These are phyloP conservation scores for Trichonephila inaurata DNA, from an alignment of 1,140 invertebrate genomes.

Conservation along the genomic window DNA sequence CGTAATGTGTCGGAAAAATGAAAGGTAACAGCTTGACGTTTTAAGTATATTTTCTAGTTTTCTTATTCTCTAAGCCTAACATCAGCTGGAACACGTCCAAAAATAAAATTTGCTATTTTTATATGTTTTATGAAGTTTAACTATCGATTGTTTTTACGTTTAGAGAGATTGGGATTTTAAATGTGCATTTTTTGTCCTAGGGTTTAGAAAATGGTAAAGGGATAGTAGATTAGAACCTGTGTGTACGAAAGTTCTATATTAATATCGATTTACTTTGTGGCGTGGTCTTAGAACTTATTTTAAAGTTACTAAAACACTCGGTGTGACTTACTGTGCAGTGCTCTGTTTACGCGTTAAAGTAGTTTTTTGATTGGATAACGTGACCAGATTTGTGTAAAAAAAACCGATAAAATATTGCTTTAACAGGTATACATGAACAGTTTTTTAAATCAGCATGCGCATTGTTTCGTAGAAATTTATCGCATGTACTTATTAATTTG, in stretches of 20 bases:
- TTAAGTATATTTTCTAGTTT: slow-evolving; percentile 43
- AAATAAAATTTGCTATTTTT: slow-evolving; percentile 63
- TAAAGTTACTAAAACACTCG: not conserved
- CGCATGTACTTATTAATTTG: not conserved
- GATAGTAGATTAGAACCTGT: not conserved
- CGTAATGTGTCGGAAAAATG: slow-evolving; percentile 30
- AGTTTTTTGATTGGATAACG: not conserved
- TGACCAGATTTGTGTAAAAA: not conserved
- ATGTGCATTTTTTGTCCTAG: not conserved
- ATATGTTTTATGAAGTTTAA: slow-evolving; percentile 4
- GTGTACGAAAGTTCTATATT: not conserved
- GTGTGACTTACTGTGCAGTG: not conserved
- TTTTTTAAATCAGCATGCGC: not conserved
- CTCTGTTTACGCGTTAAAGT: not conserved
- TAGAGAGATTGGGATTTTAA: not conserved
- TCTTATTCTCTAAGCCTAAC: slow-evolving; percentile 54
- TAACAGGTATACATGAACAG: not conserved
- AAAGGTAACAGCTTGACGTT: slow-evolving; percentile 59
- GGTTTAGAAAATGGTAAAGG: not conserved
- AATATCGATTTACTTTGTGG: slow-evolving; percentile 11
- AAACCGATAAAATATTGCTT: not conserved
- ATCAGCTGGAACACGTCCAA: slow-evolving; percentile 49
- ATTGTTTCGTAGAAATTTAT: not conserved
- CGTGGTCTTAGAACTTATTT: not conserved
- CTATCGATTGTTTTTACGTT: not conserved